A percentile compares a stretch with the other conserved stretches of the same genome.
Evolutionary conservation across 2,888 invertebrate species (phyloP).

Genomic region (Metacarcinus magister): DNA sequence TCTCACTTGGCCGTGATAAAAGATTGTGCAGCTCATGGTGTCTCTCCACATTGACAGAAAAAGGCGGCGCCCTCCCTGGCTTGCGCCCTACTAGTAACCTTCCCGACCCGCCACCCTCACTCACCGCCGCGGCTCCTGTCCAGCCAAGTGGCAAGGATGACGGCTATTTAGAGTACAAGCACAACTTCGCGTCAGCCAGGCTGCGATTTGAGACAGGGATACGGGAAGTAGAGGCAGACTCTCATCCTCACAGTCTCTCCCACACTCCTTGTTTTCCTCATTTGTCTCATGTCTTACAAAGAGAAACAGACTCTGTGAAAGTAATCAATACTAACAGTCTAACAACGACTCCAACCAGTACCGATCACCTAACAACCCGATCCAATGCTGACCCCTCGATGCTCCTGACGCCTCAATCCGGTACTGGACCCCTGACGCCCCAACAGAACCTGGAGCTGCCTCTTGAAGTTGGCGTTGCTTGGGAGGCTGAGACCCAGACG

Average conservation of each 20-base stretch:
- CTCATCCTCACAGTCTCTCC: background rate
- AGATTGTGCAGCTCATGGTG: background rate
- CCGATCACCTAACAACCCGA: background rate
- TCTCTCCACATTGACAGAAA: background rate
- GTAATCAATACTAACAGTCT: background rate
- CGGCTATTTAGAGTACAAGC: constrained; percentile 59
- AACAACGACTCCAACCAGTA: background rate
- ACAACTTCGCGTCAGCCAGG: constrained; percentile 55
- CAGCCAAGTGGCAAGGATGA: background rate
- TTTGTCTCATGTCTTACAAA: too few relatives aligned
- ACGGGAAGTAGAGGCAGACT: background rate
- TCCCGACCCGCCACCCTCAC: background rate
- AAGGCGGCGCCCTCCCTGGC: background rate
- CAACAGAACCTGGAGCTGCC: background rate
- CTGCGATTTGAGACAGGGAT: constrained; percentile 53
- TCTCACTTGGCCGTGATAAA: background rate
- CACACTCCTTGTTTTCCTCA: too few relatives aligned
- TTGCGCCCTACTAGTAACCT: background rate
- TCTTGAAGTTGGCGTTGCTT: background rate
- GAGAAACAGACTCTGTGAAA: background rate
- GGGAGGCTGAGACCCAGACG: constrained; percentile 12
- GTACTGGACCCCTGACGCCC: background rate
- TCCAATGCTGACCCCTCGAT: background rate
- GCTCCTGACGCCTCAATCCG: background rate
- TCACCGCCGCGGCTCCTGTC: background rate